A percentile compares a stretch with the other conserved stretches of the same genome.
These are phyloP conservation scores for Oreohelix idahoensis DNA, from an alignment of 1,140 invertebrate species.

Conservation along the genomic window DNA sequence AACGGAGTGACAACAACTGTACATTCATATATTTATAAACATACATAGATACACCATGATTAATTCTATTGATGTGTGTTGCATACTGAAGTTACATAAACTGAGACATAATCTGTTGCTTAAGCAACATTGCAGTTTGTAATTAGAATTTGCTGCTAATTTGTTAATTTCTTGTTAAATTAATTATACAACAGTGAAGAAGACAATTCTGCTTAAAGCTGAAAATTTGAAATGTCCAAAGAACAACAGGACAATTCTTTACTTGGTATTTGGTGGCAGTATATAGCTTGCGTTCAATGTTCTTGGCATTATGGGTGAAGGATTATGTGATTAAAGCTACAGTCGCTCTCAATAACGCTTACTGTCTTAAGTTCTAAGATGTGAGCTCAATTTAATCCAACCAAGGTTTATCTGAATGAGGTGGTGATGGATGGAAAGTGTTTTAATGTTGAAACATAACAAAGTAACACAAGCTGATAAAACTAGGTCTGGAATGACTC, in stretches of 20 bases:
- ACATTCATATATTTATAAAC: constrained; percentile 35
- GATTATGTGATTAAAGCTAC: neutral
- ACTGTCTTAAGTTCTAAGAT: constrained; percentile 40
- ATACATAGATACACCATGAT: neutral
- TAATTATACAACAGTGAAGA: no score
- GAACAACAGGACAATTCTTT: no score
- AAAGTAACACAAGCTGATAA: no score
- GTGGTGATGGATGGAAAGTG: no score
- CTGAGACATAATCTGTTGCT: neutral
- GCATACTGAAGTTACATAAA: no score
- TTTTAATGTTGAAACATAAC: no score
- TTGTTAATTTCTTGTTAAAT: neutral
- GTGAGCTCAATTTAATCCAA: neutral
- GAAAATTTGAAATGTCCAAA: no score
- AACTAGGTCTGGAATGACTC: no score
- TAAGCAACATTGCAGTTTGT: neutral
- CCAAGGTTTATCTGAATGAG: no score
- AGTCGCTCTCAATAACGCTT: constrained; percentile 17
- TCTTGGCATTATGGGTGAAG: neutral
- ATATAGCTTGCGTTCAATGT: neutral
- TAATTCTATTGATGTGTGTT: no score
- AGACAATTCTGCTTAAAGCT: no score
- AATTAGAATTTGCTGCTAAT: neutral
- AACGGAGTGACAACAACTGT: neutral
- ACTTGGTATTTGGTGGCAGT: neutral